A percentile compares a stretch with the other conserved stretches of the same genome.
phyloP scores from a whole-genome alignment of 2,888 invertebrate species.

The Agonopterix alstromeriana region DNA sequence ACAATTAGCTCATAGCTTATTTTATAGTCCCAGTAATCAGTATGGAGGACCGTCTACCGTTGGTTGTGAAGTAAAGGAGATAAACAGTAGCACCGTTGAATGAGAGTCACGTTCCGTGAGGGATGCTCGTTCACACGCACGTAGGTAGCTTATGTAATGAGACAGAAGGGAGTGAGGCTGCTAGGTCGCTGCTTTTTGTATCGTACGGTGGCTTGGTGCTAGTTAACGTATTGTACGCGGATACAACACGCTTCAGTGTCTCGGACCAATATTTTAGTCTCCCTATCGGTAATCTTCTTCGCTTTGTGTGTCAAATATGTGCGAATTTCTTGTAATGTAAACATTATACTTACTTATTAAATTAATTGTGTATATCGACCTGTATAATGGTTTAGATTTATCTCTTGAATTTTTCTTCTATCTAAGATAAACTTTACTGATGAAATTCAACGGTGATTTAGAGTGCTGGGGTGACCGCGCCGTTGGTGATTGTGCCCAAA shows the following conservation, averaged over 20 bases:
- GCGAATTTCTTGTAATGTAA: constrained; percentile 71
- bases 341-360: constrained; percentile 47
- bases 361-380: constrained; percentile 69
- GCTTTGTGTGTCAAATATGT: constrained; percentile 77
- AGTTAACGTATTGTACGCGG: constrained; percentile 56
- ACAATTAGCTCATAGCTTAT: not conserved
- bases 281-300: constrained; percentile 65
- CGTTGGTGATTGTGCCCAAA: constrained; percentile 48
- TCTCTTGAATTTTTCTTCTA: constrained; percentile 57
- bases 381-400: constrained; percentile 74
- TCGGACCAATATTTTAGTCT: constrained; percentile 73
- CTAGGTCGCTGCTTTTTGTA: constrained; percentile 43
- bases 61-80: constrained; percentile 26
- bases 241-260: constrained; percentile 69
- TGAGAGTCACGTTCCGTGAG: constrained; percentile 8
- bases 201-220: constrained; percentile 74
- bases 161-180: constrained; percentile 15
- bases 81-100: constrained; percentile 3
- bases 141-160: constrained; percentile 46
- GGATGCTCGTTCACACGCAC: constrained; percentile 5
- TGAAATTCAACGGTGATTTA: constrained; percentile 47
- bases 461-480: constrained; percentile 52
- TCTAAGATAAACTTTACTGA: constrained; percentile 46
- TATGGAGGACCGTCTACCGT: constrained; percentile 18
- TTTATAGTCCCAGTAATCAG: constrained; percentile 11